Evolutionary conservation across 2,797 vertebrate species (phyloP).

Genomic region (Pipistrellus pipistrellus): DNA sequence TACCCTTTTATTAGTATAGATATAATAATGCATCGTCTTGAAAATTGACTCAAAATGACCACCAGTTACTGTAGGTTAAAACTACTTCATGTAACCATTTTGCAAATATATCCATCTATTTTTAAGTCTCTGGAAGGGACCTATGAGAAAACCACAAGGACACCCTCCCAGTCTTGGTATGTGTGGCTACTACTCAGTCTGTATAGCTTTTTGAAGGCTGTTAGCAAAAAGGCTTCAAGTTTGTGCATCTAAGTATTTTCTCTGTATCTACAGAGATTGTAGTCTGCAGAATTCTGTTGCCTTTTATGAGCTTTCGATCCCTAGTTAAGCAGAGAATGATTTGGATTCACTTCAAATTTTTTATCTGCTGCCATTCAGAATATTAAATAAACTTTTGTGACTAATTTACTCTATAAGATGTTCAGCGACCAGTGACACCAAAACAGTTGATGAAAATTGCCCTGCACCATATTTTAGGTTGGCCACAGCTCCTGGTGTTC

Average conservation of each 20-base stretch:
- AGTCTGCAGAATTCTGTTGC: background rate
- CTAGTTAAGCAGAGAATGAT: background rate
- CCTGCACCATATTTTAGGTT: background rate
- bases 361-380: background rate
- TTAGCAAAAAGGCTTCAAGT: background rate
- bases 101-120: background rate
- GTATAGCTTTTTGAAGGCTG: background rate
- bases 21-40: background rate
- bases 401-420: background rate
- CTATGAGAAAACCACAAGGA: background rate
- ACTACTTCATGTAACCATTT: background rate
- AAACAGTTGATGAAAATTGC: background rate
- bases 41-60: background rate
- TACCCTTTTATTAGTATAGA: too few relatives aligned
- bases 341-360: background rate
- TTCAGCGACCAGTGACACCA: background rate
- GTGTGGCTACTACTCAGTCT: background rate
- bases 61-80: background rate
- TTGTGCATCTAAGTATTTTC: background rate
- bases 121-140: background rate
- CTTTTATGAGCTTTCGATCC: background rate
- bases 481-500: background rate
- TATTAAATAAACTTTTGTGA: constrained; percentile 21
- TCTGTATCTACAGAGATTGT: background rate
- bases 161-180: background rate